These are phyloP conservation scores for Lagorchestes hirsutus DNA, from an alignment of 2,797 vertebrate species.

Conservation along the genomic window DNA sequence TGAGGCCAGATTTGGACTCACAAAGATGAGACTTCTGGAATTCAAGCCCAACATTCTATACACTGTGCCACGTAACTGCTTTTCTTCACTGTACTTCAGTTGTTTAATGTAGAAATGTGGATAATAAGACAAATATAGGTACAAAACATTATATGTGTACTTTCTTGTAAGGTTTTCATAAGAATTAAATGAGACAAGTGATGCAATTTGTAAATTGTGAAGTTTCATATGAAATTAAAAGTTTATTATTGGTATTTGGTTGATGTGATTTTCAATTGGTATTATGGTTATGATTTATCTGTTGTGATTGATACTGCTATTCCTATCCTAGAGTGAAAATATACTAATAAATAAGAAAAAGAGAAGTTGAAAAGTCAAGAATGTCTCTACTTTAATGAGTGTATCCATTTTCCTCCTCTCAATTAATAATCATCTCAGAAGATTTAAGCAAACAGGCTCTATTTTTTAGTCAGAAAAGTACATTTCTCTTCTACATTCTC, in stretches of 20 bases:
- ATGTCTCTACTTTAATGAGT: slow-evolving; percentile 59
- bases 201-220: neutral
- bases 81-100: neutral
- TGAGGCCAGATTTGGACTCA: neutral
- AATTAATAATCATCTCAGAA: slow-evolving; percentile 64
- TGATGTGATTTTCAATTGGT: neutral
- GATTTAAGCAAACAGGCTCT: slow-evolving; percentile 62
- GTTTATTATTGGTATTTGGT: neutral
- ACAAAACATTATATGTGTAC: neutral
- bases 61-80: neutral
- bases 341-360: slow-evolving; percentile 6
- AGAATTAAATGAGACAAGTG: neutral
- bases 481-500: slow-evolving; percentile 49
- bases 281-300: neutral
- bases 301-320: neutral
- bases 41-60: neutral
- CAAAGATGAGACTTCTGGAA: neutral
- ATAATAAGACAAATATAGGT: neutral
- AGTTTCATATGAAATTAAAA: neutral
- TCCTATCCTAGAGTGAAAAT: neutral
- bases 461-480: slow-evolving; percentile 32
- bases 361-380: slow-evolving; percentile 69
- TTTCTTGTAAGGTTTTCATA: neutral
- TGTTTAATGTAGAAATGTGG: neutral
- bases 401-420: slow-evolving; percentile 54